Base-by-base conservation (phyloP, 2,888 invertebrate species). In the Drosophila stalkeri region DNA sequence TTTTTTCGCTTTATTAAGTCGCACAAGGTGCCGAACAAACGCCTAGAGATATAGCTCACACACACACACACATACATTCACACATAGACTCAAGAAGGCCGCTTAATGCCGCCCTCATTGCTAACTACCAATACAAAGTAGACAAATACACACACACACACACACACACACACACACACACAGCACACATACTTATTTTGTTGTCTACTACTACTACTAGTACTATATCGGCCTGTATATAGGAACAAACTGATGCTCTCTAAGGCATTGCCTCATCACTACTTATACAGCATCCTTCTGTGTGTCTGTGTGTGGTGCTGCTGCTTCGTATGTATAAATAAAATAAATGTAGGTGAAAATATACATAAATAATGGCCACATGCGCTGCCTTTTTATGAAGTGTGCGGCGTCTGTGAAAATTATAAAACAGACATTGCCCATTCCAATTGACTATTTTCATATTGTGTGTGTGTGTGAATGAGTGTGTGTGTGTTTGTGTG, bases 271-370 rank as follows among this genome's bases (percentile, higher is more conserved):
- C 57, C 67, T 43, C 72, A 49, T 62, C 75, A 65, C 71, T 65
- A 71, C 76, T 72, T 72, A 18, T 51, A 59, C 74, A 63, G 59
- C 82, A 65, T 64, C 79, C 75, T 49, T 49, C 56, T 64, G 16
- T 37, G 23, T 27, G 18, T 52, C 11, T 18, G 20, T 44, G 12
- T 44, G 7, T 44, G 61, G 7, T 44, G 61, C 46, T 57, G 55
- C 60, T 60, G 35, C 54, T 43, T 31, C 65, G 51, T 56, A 56
- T 55, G 52, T 69, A 81, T 81, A 82, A 82, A 82, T 83, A 86
- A 77, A 85, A 86, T 76, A 88, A 86, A 89, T 86, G 76, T 89
- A 83, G 86, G 89, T 86, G 86, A 86, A 83, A 86, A 89, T 80
- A 89, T 81, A 83, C 89, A 89, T 89, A 89, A 86, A 86, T 84